These are phyloP conservation scores for Danio kyathit DNA, from an alignment of 2,797 vertebrate species.

Conservation along the genomic window DNA sequence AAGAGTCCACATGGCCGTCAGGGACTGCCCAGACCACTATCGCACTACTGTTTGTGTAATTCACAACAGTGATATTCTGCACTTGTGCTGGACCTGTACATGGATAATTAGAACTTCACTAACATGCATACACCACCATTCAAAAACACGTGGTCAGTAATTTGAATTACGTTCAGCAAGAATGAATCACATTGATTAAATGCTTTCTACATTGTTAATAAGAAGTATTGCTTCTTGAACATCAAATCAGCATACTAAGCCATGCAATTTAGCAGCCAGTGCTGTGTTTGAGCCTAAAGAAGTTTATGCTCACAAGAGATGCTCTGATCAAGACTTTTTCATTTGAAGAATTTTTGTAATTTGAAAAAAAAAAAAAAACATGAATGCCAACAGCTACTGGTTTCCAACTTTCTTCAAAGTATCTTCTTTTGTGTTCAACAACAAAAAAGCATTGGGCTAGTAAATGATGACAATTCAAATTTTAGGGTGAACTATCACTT, in stretches of 20 bases:
- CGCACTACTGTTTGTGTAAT: slow-evolving; percentile 54
- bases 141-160: background rate
- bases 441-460: too few species aligned
- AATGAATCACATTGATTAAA: background rate
- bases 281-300: too few species aligned
- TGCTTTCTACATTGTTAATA: background rate
- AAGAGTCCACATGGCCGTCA: slow-evolving; percentile 55
- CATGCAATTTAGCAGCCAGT: too few species aligned
- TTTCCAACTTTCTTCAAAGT: too few species aligned
- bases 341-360: too few species aligned
- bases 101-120: background rate
- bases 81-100: slow-evolving; percentile 68
- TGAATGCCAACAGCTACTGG: too few species aligned
- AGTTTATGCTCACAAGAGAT: too few species aligned
- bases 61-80: slow-evolving; percentile 29
- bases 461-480: too few species aligned
- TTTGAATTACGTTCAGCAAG: background rate
- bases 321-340: too few species aligned
- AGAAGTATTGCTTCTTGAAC: background rate
- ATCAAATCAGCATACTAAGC: background rate
- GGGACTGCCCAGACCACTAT: slow-evolving; percentile 65
- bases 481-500: too few species aligned
- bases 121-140: background rate
- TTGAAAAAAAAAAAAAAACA: too few species aligned
- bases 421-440: too few species aligned